Evolutionary conservation across 2,797 vertebrate species (phyloP).

Genomic region (Hoplostethus mediterraneus): DNA sequence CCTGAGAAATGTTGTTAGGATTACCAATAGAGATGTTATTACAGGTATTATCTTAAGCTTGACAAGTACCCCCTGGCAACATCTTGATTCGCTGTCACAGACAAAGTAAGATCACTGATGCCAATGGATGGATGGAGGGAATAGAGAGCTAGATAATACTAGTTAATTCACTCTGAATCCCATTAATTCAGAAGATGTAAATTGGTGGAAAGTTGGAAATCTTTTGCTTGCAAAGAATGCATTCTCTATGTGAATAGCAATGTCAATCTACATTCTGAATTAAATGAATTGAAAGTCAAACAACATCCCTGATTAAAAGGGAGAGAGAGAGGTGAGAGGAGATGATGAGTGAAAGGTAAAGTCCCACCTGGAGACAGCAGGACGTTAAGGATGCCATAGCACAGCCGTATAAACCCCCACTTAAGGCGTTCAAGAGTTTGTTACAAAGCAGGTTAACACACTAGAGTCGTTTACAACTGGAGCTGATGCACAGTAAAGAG

Average conservation of each 20-base stretch:
- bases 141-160: constrained; percentile 2
- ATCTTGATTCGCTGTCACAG: constrained; percentile 24
- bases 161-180: too few relatives aligned
- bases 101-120: constrained; percentile 32
- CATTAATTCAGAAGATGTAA: too few relatives aligned
- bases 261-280: constrained; percentile 17
- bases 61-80: constrained; percentile 46
- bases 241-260: background rate
- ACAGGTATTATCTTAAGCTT: constrained; percentile 58
- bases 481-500: constrained; percentile 54
- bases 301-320: constrained; percentile 8
- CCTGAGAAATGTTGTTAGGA: constrained; percentile 66
- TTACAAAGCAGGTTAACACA: constrained; percentile 70
- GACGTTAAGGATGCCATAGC: constrained; percentile 52
- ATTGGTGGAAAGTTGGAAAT: too few relatives aligned
- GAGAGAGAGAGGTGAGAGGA: constrained; percentile 10
- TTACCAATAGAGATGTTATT: constrained; percentile 67
- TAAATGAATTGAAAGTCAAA: constrained; percentile 17
- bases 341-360: constrained; percentile 64
- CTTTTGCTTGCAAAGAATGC: too few relatives aligned
- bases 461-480: constrained; percentile 65
- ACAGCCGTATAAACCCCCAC: constrained; percentile 61
- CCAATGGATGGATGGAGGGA: constrained; percentile 30
- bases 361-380: constrained; percentile 62
- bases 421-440: constrained; percentile 55